Base-by-base conservation (phyloP, 1,140 invertebrate species). In the Subanguina moxae region DNA sequence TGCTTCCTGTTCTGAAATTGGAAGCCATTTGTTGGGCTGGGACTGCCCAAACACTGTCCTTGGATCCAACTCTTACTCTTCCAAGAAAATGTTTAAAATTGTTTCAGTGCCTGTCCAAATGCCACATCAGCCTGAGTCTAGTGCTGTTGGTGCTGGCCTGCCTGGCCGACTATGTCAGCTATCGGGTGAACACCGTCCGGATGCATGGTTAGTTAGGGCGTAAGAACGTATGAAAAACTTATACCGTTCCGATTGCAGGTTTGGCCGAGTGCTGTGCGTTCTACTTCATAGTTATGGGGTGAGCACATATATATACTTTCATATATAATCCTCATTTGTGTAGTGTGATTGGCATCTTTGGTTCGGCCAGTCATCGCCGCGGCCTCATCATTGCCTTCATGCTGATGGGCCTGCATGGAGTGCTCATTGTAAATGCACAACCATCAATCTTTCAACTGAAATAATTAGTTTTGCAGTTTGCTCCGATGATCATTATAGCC, bases 211-310 rank as follows among this genome's bases (percentile, higher is more conserved):
- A 52, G 48, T 52, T 52, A 21, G 48, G 48, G 17, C 17, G 23
- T 45, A 13, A 45, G n/a, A 45, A 45, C n/a, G 43, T 45, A 11
- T 45, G 3, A 52, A 52, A 7, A 25, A 52, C 3, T 21, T 52
- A 7, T 19, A 25, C 3, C 3, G 23, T 52, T 52, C 11, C n/a
- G 17, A 52, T 52, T 52, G n/a, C 23, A 52, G 48, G 48, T 1
- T 42, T 77, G 48, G 64, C 67, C n/a, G 76, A 78, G 52, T 76
- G 63, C 32, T 78, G 76, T 48, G 72, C 76, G 13, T 76, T 78
- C 62, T 78, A 77, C 25, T 77, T 71, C 46, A 32, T 77, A 25
- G 23, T 76, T 17, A 74, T 68, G 23, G 71, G 71, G 73, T 77
- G 59, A 65, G 58, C 52, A 30, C 21, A n/a, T 11, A 38, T 5